These are phyloP conservation scores for Anguilla megastoma DNA, from an alignment of 2,797 vertebrate species.

Conservation along the genomic window DNA sequence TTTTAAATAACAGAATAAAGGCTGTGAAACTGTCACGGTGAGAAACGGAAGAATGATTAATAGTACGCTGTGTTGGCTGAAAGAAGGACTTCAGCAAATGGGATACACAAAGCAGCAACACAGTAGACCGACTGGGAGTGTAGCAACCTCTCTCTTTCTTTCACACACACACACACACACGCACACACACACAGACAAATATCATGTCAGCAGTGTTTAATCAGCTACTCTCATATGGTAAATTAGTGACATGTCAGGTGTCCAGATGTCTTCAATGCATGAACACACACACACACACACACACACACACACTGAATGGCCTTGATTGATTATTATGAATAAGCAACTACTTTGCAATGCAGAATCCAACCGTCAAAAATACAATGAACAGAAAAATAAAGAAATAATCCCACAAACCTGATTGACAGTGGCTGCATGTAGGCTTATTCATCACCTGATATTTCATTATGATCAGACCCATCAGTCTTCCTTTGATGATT, in stretches of 20 bases:
- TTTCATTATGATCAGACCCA: conserved; percentile 10
- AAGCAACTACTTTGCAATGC: conserved; percentile 8
- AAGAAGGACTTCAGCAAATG: neutral
- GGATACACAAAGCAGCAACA: neutral
- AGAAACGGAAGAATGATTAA: conserved; percentile 27
- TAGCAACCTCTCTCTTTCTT: neutral
- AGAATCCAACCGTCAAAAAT: conserved; percentile 10
- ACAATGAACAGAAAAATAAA: neutral
- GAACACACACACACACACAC: conserved; percentile 18
- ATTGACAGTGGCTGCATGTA: neutral
- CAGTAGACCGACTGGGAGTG: neutral
- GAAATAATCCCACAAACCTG: neutral
- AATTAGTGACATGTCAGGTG: no score
- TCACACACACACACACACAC: conserved; percentile 18
- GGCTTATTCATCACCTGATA: conserved; percentile 18
- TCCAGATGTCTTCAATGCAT: neutral
- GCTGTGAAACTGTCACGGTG: conserved; percentile 28
- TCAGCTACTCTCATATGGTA: no score
- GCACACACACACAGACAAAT: neutral
- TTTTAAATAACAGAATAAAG: conserved; percentile 31
- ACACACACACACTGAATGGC: conserved; percentile 10
- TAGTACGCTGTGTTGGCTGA: neutral
- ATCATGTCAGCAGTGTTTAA: neutral
- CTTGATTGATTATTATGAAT: conserved; percentile 19
- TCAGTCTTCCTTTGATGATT: conserved; percentile 17